Evolutionary conservation across 1,140 invertebrate genomes (phyloP).

Genomic region (Apis florea): DNA sequence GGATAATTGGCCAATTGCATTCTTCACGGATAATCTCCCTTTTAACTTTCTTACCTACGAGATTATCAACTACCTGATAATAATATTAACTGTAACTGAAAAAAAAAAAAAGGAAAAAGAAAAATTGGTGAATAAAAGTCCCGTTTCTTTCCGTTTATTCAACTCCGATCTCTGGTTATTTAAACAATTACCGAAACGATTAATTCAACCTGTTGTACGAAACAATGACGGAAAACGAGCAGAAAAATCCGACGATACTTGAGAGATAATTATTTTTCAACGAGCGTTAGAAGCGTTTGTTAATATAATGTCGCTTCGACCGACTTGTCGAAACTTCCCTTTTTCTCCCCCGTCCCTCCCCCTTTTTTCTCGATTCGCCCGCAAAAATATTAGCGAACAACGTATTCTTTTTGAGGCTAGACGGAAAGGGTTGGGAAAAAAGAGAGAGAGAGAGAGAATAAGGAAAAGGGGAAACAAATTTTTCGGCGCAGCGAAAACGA

Average conservation of each 20-base stretch:
- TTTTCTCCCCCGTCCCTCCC: neutral
- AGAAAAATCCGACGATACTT: neutral
- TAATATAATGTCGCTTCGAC: constrained; percentile 17
- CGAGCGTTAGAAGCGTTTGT: constrained; percentile 36
- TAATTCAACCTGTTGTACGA: neutral
- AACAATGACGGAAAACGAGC: constrained; percentile 10
- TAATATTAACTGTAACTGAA: too few relatives aligned
- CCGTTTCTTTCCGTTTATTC: neutral
- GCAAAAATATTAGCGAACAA: constrained; percentile 44
- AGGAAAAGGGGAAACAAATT: constrained; percentile 25
- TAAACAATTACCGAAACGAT: constrained; percentile 22
- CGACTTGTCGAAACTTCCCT: constrained; percentile 1
- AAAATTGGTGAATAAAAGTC: constrained; percentile 8
- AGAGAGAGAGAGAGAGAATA: too few relatives aligned
- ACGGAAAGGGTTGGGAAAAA: neutral
- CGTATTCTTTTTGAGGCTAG: constrained; percentile 22
- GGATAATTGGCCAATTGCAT: neutral
- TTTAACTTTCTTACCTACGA: too few relatives aligned
- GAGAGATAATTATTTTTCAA: constrained; percentile 42
- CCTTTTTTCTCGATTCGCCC: neutral
- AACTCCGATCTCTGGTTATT: neutral
- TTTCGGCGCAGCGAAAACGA: constrained; percentile 38
- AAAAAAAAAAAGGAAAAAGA: too few relatives aligned
- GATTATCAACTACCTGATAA: too few relatives aligned
- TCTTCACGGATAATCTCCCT: too few relatives aligned